Base-by-base conservation (phyloP, 2,113 vertebrate species). In the Saccopteryx leptura region DNA sequence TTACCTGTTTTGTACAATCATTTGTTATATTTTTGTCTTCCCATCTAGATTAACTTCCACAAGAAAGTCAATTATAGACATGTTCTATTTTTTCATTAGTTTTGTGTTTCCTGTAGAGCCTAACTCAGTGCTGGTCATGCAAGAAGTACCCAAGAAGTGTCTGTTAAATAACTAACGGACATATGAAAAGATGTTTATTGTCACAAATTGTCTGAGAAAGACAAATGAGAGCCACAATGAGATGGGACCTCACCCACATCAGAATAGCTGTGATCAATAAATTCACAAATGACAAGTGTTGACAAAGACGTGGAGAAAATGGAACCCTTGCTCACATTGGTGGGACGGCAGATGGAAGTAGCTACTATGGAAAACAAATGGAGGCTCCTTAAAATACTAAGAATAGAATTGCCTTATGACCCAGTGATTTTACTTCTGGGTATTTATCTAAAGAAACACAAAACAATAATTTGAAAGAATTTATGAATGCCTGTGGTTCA, bases 41-140 rank as follows among this genome's bases (percentile, higher is more conserved):
- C 23, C 48, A 87, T 33, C 7, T 52, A 78, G 48, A 72, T 33
- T 31, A 82, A 71, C 24, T 48, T 84, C n/a, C 46, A 92, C 2
- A 72, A 91, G 68, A 23, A 94, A 83, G 11, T 19, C 39, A 54
- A 15, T 50, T 79, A 79, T 15, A 63, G 46, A 9, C 5, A 3
- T 14, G 4, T 83, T 87, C 18, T 75, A n/a, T 71, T 48, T 83
- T 78, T 92, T 83, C 18, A 80, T 93, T 95, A 74, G 39, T 74
- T 61, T 13, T 91, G 1, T 18, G 81, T 66, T 17, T 78, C 46
- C 50, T 60, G 3, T 60, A 91, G 21, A 65, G 5, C 21, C 52
- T 65, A 24, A 6, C 12, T 39, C 52, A 68, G 21, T 54, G 15
- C 61, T 65, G 33, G 31, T 2, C 7, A 87, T 18, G 48, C 14